Evolutionary conservation across 2,113 vertebrate genomes (phyloP).

Genomic region (Indicator maculatus): DNA sequence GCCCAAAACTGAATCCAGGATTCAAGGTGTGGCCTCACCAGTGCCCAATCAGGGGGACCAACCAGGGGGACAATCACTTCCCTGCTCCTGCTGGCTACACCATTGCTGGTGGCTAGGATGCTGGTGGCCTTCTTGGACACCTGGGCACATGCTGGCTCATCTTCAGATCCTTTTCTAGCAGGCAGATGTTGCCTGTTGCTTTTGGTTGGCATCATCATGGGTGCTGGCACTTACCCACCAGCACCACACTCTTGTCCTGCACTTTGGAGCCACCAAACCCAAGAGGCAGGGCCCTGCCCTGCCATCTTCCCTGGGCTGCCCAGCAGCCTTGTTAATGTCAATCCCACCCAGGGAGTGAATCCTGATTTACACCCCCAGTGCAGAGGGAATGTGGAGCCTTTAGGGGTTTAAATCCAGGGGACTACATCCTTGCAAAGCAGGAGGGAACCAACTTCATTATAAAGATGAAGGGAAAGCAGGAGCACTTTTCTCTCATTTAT

Average conservation of each 20-base stretch:
- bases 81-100: too few species aligned
- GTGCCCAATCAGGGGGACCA: too few species aligned
- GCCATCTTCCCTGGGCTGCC: background rate
- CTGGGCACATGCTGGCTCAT: too few species aligned
- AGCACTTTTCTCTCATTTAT: background rate
- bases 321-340: background rate
- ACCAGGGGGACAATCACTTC: too few species aligned
- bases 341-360: background rate
- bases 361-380: background rate
- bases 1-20: too few species aligned
- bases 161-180: too few species aligned
- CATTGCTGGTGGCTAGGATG: too few species aligned
- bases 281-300: fast-evolving
- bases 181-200: background rate
- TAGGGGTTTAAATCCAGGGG: background rate
- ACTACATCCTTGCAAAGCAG: background rate
- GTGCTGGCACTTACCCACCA: background rate
- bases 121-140: too few species aligned
- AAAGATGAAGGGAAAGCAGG: background rate
- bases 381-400: background rate
- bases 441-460: background rate
- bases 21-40: too few species aligned
- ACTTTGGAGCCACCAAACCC: background rate
- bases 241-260: background rate
- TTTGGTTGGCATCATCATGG: fast-evolving